Conservation (phyloP, 2,888 invertebrate species). For the Mermis nigrescens region DNA sequence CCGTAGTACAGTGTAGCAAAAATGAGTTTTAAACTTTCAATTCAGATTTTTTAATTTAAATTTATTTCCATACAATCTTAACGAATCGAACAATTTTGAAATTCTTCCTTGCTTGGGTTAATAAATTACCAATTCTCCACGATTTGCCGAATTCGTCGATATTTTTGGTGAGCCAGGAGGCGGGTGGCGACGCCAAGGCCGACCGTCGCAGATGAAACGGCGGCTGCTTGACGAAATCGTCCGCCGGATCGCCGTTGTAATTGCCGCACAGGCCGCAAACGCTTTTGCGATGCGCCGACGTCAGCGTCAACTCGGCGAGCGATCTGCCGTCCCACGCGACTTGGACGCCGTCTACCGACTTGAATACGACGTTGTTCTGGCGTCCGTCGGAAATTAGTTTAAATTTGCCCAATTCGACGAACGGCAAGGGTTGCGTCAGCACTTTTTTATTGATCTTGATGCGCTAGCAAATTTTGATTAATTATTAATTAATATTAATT, state of each 20-base stretch:
- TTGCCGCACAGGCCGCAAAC: conserved; percentile 85
- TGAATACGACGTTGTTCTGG: conserved; percentile 3
- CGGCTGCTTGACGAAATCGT: conserved; percentile 49
- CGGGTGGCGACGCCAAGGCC: conserved; percentile 51
- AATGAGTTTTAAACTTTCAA: no score
- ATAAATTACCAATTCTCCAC: conserved; percentile 7
- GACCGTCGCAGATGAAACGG: conserved; percentile 40
- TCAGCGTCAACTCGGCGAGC: conserved; percentile 62
- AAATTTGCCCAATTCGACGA: conserved; percentile 8
- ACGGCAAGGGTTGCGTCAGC: background rate
- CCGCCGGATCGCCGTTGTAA: conserved; percentile 64
- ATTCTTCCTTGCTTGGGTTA: no score
- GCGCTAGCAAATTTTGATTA: conserved; percentile 2
- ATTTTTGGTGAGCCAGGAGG: conserved; percentile 51
- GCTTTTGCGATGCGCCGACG: conserved; percentile 49
- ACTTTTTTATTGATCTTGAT: conserved; percentile 3
- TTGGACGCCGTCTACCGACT: conserved; percentile 39
- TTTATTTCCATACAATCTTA: no score
- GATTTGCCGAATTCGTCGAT: conserved; percentile 5
- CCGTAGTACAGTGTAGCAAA: no score
- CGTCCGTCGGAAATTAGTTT: conserved; percentile 4
- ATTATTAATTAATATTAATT: no score
- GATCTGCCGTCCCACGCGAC: conserved; percentile 81
- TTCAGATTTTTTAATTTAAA: no score
- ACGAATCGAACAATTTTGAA: no score